phyloP scores from a whole-genome alignment of 2,888 invertebrate genomes.

The Icerya purchasi region DNA sequence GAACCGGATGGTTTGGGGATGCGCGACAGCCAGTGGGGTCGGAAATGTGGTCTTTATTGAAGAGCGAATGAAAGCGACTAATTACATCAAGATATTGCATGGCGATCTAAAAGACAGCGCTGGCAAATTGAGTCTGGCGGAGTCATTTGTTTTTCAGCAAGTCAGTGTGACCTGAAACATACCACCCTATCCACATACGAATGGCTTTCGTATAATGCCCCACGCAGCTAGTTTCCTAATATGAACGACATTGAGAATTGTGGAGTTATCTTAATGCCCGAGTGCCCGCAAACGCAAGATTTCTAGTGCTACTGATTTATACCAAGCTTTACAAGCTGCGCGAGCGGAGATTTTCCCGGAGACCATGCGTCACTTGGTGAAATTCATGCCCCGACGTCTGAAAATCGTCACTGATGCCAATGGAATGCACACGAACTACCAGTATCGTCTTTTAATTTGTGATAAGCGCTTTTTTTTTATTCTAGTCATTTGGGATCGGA shows the following conservation, averaged over 20 bases:
- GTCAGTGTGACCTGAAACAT: neutral
- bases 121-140: neutral
- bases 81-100: neutral
- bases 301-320: neutral
- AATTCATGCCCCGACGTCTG: neutral
- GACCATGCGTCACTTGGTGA: neutral
- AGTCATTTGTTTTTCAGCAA: neutral
- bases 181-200: neutral
- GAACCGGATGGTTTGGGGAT: too few relatives aligned
- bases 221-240: neutral
- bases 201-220: neutral
- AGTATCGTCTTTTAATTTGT: neutral
- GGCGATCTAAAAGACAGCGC: neutral
- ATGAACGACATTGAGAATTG: neutral
- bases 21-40: too few relatives aligned
- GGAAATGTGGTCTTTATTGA: too few relatives aligned
- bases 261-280: neutral
- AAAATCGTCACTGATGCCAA: neutral
- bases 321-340: neutral
- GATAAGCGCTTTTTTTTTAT: neutral
- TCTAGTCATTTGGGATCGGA: neutral
- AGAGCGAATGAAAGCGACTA: too few relatives aligned
- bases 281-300: neutral
- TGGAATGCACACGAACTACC: neutral
- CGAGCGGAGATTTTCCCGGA: neutral